Base-by-base conservation (phyloP, 2,797 vertebrate species). In the Distichodus sexfasciatus region DNA sequence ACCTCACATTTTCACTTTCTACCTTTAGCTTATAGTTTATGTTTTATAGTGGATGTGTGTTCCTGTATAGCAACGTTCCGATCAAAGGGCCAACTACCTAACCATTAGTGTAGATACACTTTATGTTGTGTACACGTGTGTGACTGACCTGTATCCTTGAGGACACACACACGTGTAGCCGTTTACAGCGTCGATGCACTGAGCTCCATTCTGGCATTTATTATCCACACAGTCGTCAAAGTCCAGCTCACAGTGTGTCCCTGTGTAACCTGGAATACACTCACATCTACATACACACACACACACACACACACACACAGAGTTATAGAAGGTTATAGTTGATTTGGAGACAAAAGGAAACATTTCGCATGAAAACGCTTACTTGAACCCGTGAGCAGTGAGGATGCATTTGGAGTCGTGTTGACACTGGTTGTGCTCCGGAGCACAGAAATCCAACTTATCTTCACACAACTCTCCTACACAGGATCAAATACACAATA, bases 341-440 rank as follows among this genome's bases (percentile, higher is more conserved):
- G n/a, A n/a, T n/a, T n/a, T n/a, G n/a, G n/a, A n/a, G n/a, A n/a
- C n/a, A n/a, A n/a, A n/a, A n/a, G n/a, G n/a, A n/a, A n/a, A n/a
- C n/a, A n/a, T n/a, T n/a, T n/a, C n/a, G n/a, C n/a, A n/a, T n/a
- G n/a, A n/a, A n/a, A n/a, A n/a, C n/a, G n/a, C 97, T 92, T 87
- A 99, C 97, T 94, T 96, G 89, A 94, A 98, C 85, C 96, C 95
- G 75, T 93, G 91, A 21, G 89, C 86, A 3, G 90, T 95, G 83
- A 95, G 83, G 81, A 98, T 96, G 80, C 97, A 99, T 85, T 98
- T 99, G 51, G 96, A 97, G 78, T 96, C 94, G 1, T 98, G 97
- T 72, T 97, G 95, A 88, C 97, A 98, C n/a, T 91, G 93, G 81
- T 96, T 98, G 78, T 97, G 81, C 64, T 98, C 96, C 35, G 94